Percentiles rank a stretch among this genome's conserved stretches.
Conservation (phyloP, 2,888 invertebrate genomes). For the Trichogramma evanescens region DNA sequence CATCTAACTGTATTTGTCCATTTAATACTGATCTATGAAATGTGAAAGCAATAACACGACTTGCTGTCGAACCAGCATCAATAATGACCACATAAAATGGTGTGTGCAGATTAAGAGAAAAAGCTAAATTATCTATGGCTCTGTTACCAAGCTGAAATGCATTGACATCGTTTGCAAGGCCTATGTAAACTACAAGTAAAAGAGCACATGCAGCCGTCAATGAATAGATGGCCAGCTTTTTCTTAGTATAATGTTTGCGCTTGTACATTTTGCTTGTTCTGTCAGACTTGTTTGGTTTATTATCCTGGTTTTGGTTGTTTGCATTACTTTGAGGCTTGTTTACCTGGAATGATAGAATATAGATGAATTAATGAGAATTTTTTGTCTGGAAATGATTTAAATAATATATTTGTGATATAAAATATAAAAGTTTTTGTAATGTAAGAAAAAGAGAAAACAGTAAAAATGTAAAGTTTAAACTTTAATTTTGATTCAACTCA, state of each 20-base stretch:
- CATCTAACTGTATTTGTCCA: conserved; percentile 69
- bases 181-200: conserved; percentile 37
- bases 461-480: too few species aligned
- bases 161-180: conserved; percentile 34
- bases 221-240: conserved; percentile 8
- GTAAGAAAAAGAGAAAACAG: too few species aligned
- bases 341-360: too few species aligned
- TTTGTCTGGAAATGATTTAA: background rate
- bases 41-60: conserved; percentile 74
- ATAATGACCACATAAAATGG: conserved; percentile 78
- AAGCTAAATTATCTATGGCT: conserved; percentile 66
- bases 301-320: too few species aligned
- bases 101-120: conserved; percentile 64
- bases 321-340: too few species aligned
- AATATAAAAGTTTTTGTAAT: background rate
- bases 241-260: too few species aligned
- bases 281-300: too few species aligned
- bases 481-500: too few species aligned
- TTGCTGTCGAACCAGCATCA: conserved; percentile 91
- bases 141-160: conserved; percentile 36
- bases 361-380: too few species aligned
- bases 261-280: too few species aligned
- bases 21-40: conserved; percentile 64
- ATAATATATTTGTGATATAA: background rate
- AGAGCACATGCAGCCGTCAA: conserved; percentile 26